phyloP scores from a whole-genome alignment of 92 coral and sea anemone genomes.

The Pocillopora meandrina region DNA sequence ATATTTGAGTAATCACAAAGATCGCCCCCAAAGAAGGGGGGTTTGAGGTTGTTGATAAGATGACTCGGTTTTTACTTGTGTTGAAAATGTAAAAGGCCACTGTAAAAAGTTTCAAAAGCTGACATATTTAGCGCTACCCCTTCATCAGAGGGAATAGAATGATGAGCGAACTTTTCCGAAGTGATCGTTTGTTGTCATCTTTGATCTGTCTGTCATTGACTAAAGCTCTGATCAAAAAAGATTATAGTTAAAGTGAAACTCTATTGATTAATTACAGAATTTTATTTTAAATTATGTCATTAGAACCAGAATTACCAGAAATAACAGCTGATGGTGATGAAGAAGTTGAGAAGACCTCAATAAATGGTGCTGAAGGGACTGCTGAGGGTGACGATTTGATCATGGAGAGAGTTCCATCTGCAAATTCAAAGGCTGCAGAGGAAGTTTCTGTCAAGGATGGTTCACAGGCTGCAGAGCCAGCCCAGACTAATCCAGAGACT shows the following conservation, averaged over 20 bases:
- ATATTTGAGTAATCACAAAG: no score
- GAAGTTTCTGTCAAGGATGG: constrained; percentile 52
- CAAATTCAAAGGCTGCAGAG: constrained; percentile 47
- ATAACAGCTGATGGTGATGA: constrained; percentile 69
- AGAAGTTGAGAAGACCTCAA: constrained; percentile 64
- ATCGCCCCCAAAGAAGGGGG: no score
- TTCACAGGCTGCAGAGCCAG: constrained; percentile 60
- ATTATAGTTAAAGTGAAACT: neutral
- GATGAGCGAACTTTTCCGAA: no score
- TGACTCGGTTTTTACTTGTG: no score
- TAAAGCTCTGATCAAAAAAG: no score
- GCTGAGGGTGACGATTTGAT: constrained; percentile 77
- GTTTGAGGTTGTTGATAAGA: no score
- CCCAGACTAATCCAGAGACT: constrained; percentile 75
- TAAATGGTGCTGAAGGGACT: constrained; percentile 50
- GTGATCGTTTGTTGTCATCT: no score
- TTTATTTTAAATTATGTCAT: neutral
- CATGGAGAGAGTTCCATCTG: constrained; percentile 85
- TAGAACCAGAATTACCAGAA: constrained; percentile 94
- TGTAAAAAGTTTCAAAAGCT: no score
- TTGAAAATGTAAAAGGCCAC: no score
- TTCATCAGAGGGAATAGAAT: no score
- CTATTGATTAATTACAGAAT: neutral
- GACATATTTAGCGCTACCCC: no score
- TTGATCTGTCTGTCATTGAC: no score